Base-by-base conservation (phyloP, 2,113 vertebrate species). In the Typhlomys cinereus region DNA sequence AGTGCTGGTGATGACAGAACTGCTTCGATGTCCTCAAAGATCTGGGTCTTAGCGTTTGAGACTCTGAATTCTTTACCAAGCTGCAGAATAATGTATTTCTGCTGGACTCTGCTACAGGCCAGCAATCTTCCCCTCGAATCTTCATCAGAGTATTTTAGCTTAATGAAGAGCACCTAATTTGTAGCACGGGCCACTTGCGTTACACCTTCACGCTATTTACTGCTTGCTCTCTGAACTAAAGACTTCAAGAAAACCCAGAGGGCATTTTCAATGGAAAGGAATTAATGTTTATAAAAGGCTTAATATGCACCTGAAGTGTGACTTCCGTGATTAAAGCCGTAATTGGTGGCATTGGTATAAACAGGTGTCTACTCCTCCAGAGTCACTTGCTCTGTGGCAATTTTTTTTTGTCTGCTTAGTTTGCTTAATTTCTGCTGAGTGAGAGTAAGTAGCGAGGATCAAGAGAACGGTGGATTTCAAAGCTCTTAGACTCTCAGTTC, bases 201-300 rank as follows among this genome's bases (percentile, higher is more conserved):
- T 57, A 14, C 20, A 62, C 20, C 36, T 93, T 90, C 69, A 34
- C 0, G 25, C 62, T 44, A 7, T 44, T 89, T 90, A 50, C 31
- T 69, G 52, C 74, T 88, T 92, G 93, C 66, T 87, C 79, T 90
- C 83, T n/a, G 76, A 76, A 79, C 39, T 12, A 11, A 76, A 54
- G 46, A 29, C 36, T 21, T 67, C 41, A 7, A n/a, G 62, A 66
- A 74, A 83, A 70, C 74, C 39, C 9, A 34, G 46, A 90, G 69
- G 83, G 69, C 14, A 21, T 67, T 90, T 74, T 73, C 18, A 74
- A 50, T 85, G 57, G 64, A 71, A 48, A n/a, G 46, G 44, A 64
- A 78, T 57, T 41, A 34, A 8, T 83, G 75, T 75, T 74, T 86
- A 20, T 34, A 11, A 70, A 84, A 76, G 34, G 69, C 29, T 52